Conservation (phyloP, 2,113 vertebrate genomes). For the Eretmochelys imbricata region DNA sequence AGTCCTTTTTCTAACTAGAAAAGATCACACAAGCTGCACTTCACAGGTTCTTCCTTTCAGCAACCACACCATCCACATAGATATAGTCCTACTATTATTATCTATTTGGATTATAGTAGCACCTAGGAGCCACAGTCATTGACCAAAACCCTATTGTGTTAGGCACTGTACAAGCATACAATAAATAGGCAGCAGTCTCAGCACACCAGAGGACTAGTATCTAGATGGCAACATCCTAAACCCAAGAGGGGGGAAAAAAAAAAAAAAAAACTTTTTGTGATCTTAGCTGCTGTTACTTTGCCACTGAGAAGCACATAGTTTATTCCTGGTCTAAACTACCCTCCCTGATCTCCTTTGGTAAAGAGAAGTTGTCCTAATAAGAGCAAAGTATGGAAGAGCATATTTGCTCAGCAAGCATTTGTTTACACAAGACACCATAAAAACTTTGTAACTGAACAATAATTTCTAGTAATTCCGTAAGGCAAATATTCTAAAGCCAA, state of each 20-base stretch:
- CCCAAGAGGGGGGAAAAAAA: too few species aligned
- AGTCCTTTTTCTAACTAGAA: background rate
- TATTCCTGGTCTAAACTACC: slow-evolving; percentile 4
- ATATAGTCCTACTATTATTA: background rate
- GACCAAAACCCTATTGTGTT: background rate
- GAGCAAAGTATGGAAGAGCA: background rate
- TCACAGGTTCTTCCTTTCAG: background rate
- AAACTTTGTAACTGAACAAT: slow-evolving; percentile 1
- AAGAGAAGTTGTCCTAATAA: background rate
- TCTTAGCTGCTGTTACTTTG: slow-evolving; percentile 9
- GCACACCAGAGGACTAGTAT: background rate
- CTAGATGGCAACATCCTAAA: background rate
- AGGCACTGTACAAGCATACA: too few species aligned
- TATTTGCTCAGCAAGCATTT: slow-evolving; percentile 1
- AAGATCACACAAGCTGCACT: background rate
- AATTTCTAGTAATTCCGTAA: slow-evolving; percentile 51
- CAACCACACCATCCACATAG: background rate
- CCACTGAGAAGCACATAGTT: background rate
- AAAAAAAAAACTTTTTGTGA: background rate
- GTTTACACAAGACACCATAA: slow-evolving; percentile 1
- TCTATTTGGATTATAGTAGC: background rate
- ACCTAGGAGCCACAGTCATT: background rate
- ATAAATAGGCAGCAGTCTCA: background rate
- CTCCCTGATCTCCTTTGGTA: background rate
- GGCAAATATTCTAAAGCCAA: slow-evolving; percentile 21